phyloP scores from a whole-genome alignment of 1,140 invertebrate species.

The Bombus terrestris region DNA sequence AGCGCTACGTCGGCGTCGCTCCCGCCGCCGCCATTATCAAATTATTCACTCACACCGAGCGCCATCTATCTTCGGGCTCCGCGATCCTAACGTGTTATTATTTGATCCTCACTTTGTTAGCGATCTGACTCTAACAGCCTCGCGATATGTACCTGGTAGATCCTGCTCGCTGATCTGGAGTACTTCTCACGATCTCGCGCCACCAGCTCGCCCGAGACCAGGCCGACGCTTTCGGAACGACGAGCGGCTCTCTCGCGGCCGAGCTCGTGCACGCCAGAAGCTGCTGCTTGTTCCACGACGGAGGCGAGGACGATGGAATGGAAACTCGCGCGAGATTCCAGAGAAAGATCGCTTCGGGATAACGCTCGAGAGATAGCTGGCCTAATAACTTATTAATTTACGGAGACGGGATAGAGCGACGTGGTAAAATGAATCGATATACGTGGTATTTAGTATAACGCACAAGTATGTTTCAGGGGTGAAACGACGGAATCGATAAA shows the following conservation, averaged over 20 bases:
- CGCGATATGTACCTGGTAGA: conserved; percentile 68
- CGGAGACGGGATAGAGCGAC: background rate
- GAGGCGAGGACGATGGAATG: background rate
- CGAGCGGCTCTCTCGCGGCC: background rate
- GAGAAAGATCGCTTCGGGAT: background rate
- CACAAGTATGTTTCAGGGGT: too few species aligned
- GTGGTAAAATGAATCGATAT: too few species aligned
- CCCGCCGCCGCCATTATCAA: conserved; percentile 77
- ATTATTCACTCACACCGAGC: conserved; percentile 81
- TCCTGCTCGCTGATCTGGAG: conserved; percentile 77
- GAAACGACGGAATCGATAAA: background rate
- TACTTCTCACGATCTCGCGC: conserved; percentile 75
- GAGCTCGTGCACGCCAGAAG: background rate
- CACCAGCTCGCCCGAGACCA: conserved; percentile 35
- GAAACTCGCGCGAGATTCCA: background rate
- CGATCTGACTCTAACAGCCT: conserved; percentile 77
- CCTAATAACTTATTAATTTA: conserved; percentile 2
- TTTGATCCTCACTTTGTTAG: conserved; percentile 83
- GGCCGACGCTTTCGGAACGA: conserved; percentile 14
- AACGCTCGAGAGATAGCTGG: background rate
- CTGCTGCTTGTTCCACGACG: background rate
- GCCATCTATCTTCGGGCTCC: conserved; percentile 79
- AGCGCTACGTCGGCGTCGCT: conserved; percentile 54
- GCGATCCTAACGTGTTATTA: conserved; percentile 81
- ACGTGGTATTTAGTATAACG: too few species aligned